phyloP scores from a whole-genome alignment of 2,113 vertebrate genomes.

The Nyctereutes procyonoides region DNA sequence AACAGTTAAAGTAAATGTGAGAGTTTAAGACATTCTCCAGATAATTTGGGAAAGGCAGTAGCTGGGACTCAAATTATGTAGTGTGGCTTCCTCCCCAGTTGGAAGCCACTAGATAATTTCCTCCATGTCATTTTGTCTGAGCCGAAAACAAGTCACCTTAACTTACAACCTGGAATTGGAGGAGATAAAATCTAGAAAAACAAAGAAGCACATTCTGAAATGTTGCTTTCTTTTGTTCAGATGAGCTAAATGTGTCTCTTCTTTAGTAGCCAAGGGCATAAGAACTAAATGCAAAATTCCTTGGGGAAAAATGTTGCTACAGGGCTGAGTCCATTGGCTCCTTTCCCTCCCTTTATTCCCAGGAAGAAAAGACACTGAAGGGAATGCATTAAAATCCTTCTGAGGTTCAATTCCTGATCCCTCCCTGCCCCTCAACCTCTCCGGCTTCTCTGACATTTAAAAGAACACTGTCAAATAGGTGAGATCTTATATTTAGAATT shows the following conservation, averaged over 20 bases:
- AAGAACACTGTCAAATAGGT: slow-evolving; percentile 43
- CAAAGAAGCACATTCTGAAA: slow-evolving; percentile 62
- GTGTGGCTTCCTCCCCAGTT: neutral
- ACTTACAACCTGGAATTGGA: slow-evolving; percentile 49
- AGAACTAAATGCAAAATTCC: slow-evolving; percentile 69
- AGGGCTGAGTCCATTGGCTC: slow-evolving; percentile 56
- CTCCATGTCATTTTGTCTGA: slow-evolving; percentile 10
- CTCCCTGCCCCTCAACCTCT: neutral
- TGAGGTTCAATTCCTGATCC: slow-evolving; percentile 22
- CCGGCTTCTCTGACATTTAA: slow-evolving; percentile 56
- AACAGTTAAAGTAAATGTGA: slow-evolving; percentile 6
- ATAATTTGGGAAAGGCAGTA: neutral
- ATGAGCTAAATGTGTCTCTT: slow-evolving; percentile 58
- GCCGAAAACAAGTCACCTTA: neutral
- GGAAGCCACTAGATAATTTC: neutral
- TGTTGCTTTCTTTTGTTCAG: slow-evolving; percentile 67
- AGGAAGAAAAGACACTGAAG: slow-evolving; percentile 56
- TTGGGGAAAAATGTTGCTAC: slow-evolving; percentile 66
- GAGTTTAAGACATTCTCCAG: neutral
- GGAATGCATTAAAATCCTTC: slow-evolving; percentile 52
- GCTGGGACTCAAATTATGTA: neutral
- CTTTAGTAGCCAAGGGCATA: slow-evolving; percentile 66
- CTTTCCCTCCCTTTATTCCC: slow-evolving; percentile 59
- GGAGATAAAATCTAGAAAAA: slow-evolving; percentile 66
- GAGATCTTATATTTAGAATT: slow-evolving; percentile 9